These are phyloP conservation scores for Hermaeophaga mercurialis DNA, from an alignment of 2,888 invertebrate species.

Conservation along the genomic window DNA sequence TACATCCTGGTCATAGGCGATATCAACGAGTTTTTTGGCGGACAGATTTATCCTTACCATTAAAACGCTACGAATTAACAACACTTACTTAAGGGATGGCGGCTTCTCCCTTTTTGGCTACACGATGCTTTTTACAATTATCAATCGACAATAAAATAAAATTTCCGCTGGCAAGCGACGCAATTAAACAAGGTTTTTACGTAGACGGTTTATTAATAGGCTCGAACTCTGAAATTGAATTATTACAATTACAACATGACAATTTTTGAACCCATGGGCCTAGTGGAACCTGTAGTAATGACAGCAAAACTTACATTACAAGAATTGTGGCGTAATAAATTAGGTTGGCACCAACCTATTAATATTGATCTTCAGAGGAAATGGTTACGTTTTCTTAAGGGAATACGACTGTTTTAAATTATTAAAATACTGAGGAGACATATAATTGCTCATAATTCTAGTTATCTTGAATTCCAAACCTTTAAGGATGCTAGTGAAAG, in stretches of 20 bases:
- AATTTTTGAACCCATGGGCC: too few relatives aligned
- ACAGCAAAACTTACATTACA: slow-evolving; percentile 16
- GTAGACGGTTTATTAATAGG: slow-evolving; percentile 31
- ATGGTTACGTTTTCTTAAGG: too few relatives aligned
- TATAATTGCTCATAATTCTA: too few relatives aligned
- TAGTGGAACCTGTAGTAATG: too few relatives aligned
- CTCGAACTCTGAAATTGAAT: slow-evolving; percentile 4
- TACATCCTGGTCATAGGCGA: slow-evolving; percentile 5
- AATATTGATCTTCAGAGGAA: too few relatives aligned
- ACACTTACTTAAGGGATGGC: slow-evolving; percentile 27
- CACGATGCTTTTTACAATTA: slow-evolving; percentile 26
- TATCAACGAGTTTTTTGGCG: slow-evolving; percentile 21
- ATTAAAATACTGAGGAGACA: too few relatives aligned
- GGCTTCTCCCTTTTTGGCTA: slow-evolving; percentile 24
- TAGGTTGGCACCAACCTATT: too few relatives aligned
- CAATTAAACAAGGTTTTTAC: slow-evolving; percentile 27
- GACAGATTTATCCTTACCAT: background rate
- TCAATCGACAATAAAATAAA: slow-evolving; percentile 8
- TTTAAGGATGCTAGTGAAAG: too few relatives aligned
- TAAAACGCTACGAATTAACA: slow-evolving; percentile 11
- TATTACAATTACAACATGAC: slow-evolving; percentile 8
- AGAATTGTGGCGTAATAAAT: slow-evolving; percentile 20
- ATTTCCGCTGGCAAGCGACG: slow-evolving; percentile 10
- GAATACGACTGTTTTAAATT: too few relatives aligned
- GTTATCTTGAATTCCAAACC: too few relatives aligned